A percentile compares a stretch with the other conserved stretches of the same genome.
These are phyloP conservation scores for Papilio machaon DNA, from an alignment of 1,140 invertebrate genomes.

Conservation along the genomic window DNA sequence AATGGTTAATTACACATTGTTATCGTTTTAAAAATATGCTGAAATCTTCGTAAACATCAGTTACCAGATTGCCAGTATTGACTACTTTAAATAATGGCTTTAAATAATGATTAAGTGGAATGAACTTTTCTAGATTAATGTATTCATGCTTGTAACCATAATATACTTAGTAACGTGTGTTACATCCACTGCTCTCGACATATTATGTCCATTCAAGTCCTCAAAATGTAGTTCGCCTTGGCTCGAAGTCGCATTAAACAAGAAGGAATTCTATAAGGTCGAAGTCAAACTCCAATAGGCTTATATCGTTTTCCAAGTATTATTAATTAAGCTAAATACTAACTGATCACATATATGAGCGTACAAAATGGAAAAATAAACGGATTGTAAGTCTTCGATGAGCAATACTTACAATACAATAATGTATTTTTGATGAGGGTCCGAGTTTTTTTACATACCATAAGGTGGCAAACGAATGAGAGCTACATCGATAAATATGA, in stretches of 20 bases:
- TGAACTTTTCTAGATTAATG: no score
- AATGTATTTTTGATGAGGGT: no score
- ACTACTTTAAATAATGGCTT: no score
- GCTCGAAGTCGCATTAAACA: neutral
- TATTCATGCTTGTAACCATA: neutral
- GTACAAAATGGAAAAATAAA: neutral
- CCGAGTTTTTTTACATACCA: no score
- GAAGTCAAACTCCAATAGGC: neutral
- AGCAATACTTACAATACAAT: no score
- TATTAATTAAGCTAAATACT: neutral
- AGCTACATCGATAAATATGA: no score
- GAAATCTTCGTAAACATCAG: no score
- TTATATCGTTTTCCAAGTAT: neutral
- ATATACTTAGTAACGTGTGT: neutral
- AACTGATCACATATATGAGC: neutral
- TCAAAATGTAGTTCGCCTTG: conserved; percentile 23
- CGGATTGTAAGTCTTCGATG: neutral
- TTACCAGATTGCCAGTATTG: neutral
- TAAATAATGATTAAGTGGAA: no score
- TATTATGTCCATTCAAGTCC: neutral
- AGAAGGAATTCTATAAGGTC: conserved; percentile 11
- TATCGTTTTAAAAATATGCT: neutral
- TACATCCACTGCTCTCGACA: neutral
- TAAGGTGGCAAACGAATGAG: no score
- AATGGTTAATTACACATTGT: neutral